These are phyloP conservation scores for Diuraphis noxia DNA, from an alignment of 1,140 invertebrate species.

Conservation along the genomic window DNA sequence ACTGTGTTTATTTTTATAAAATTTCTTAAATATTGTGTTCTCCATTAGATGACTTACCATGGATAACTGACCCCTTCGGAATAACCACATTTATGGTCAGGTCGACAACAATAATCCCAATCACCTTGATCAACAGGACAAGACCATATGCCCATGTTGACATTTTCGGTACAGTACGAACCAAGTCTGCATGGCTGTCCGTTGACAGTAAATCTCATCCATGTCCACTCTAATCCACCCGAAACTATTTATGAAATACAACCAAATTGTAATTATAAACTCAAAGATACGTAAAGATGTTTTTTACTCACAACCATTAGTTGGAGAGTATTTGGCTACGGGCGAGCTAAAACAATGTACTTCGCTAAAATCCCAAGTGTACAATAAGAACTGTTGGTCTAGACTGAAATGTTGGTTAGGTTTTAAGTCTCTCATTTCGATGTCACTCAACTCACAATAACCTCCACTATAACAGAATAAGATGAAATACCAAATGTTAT, in stretches of 20 bases:
- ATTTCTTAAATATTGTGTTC: not conserved
- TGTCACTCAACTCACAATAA: conserved; percentile 72
- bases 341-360: conserved; percentile 59
- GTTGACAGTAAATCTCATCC: conserved; percentile 75
- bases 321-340: conserved; percentile 51
- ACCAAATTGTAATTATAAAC: not conserved
- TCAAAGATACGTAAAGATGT: not conserved
- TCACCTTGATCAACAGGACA: conserved; percentile 75
- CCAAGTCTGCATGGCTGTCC: conserved; percentile 75
- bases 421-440: conserved; percentile 70
- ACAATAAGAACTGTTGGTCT: conserved; percentile 67
- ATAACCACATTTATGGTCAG: conserved; percentile 78
- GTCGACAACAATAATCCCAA: conserved; percentile 81
- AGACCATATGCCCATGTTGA: conserved; percentile 74
- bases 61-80: conserved; percentile 76
- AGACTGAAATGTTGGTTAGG: conserved; percentile 69
- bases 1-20: not conserved
- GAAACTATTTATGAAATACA: not conserved
- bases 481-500: not conserved
- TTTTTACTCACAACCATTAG: not conserved
- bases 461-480: conserved; percentile 56
- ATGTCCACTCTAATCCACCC: conserved; percentile 60
- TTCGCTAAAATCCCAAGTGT: conserved; percentile 67
- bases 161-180: conserved; percentile 71
- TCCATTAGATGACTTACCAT: conserved; percentile 64